Base-by-base conservation (phyloP, 2,888 invertebrate genomes). In the Synanthedon vespiformis region DNA sequence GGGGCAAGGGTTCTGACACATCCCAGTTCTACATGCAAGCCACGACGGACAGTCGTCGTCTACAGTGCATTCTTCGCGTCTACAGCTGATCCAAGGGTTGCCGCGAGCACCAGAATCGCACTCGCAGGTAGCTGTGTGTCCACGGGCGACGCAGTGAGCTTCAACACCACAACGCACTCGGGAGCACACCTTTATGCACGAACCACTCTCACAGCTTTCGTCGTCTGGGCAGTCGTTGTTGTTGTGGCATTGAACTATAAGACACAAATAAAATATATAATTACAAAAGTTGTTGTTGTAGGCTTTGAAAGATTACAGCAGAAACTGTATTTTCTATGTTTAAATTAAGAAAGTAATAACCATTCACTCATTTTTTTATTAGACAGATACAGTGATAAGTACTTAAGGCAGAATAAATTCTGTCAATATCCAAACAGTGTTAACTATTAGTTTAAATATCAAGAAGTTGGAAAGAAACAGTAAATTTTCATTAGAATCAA, bases 171-270 rank as follows among this genome's bases (percentile, higher is more conserved):
- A 96, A 52, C 93, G 94, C 0, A 94, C 92, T 61, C 92, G 92
- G 1, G 89, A 79, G 64, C 96, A 96, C 2, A 95, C 93, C 72
- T 95, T 92, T 11, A 92, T 84, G 71, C 96, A 96, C 67, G 94
- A 91, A 55, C 92, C 90, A 67, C 95, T 93, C 60, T 95, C 90
- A 68, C 96, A 96, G 22, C 94, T 93, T 77, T 95, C 92, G 49
- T 91, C 92, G 51, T 93, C 88, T 4, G 94, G 91, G 72, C 97
- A 97, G 60, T 96, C 95, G 52, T 92, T 92, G 71, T 96, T 94
- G 50, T 92, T 91, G 62, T 94, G 91, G 67, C 97, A 97, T 63
- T 96, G 95, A 61, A 95, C 92, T 92, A 74, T 50, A 87, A 83
- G 56, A 57, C 57, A 56, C 51, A 51, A 34, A 10, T 34, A 34